Conservation (phyloP, 2,797 vertebrate genomes). For the Helarctos malayanus region DNA sequence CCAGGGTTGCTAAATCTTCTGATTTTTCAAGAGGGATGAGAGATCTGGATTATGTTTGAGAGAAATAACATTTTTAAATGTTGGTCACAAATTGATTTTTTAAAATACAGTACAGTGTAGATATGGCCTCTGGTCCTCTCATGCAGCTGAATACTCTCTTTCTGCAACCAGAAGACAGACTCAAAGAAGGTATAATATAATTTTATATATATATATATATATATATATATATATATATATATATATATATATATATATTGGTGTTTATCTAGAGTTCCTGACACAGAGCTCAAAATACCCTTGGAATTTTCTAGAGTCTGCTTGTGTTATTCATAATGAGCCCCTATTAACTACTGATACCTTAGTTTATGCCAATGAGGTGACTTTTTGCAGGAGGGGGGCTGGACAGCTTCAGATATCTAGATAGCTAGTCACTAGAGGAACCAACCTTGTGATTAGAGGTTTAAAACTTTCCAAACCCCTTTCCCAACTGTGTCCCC, state of each 20-base stretch:
- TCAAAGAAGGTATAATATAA: not conserved
- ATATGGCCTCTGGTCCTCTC: not conserved
- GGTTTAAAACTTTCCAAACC: not conserved
- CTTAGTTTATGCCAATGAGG: not conserved
- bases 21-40: not conserved
- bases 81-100: not conserved
- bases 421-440: not conserved
- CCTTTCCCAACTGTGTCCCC: not conserved
- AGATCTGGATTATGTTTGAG: constrained; percentile 17
- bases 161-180: not conserved
- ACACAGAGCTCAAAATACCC: not conserved
- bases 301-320: not conserved
- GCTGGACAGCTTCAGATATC: not conserved
- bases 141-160: not conserved
- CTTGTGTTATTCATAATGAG: constrained; percentile 9
- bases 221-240: not conserved
- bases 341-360: not conserved
- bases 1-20: not conserved
- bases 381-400: not conserved
- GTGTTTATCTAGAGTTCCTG: not conserved
- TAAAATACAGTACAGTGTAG: not conserved
- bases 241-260: not conserved
- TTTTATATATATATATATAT: not conserved
- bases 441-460: not conserved
- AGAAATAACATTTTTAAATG: not conserved